A percentile compares a stretch with the other conserved stretches of the same genome.
phyloP scores from a whole-genome alignment of 2,888 invertebrate genomes.

The Drosophila aldrichi region DNA sequence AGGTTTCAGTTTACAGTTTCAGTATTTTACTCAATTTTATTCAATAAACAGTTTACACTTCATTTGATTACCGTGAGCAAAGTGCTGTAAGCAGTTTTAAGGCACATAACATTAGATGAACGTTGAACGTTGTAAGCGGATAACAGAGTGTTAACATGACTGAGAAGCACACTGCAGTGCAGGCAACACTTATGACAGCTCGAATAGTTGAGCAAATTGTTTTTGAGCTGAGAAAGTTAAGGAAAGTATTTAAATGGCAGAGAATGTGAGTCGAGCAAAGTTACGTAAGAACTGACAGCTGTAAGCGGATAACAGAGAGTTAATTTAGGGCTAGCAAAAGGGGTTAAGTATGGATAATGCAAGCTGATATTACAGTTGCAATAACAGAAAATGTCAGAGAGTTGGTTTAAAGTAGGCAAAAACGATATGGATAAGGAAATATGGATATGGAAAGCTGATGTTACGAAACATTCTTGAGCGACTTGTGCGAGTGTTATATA shows the following conservation, averaged over 20 bases:
- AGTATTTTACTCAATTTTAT: conserved; percentile 40
- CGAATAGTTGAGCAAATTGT: conserved; percentile 1
- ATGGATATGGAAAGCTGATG: too few species aligned
- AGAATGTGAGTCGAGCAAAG: background rate
- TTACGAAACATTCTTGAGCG: too few species aligned
- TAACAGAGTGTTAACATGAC: conserved; percentile 7
- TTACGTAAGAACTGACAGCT: background rate
- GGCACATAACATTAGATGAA: background rate
- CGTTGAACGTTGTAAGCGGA: conserved; percentile 3
- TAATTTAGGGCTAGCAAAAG: background rate
- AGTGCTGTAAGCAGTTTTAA: conserved; percentile 8
- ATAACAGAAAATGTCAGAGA: background rate
- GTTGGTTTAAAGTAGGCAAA: too few species aligned
- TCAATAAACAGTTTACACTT: conserved; percentile 74
- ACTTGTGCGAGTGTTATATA: too few species aligned
- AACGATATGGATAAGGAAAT: too few species aligned
- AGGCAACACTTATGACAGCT: background rate
- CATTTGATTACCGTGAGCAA: conserved; percentile 16
- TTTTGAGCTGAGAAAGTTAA: background rate
- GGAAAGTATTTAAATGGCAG: conserved; percentile 7
- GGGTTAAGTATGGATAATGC: background rate
- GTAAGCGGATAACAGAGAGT: conserved; percentile 1
- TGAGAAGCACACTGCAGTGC: background rate
- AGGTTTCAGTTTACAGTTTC: conserved; percentile 76
- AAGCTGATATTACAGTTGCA: background rate